phyloP scores from a whole-genome alignment of 1,140 invertebrate genomes.

The Diachasma alloeum region DNA sequence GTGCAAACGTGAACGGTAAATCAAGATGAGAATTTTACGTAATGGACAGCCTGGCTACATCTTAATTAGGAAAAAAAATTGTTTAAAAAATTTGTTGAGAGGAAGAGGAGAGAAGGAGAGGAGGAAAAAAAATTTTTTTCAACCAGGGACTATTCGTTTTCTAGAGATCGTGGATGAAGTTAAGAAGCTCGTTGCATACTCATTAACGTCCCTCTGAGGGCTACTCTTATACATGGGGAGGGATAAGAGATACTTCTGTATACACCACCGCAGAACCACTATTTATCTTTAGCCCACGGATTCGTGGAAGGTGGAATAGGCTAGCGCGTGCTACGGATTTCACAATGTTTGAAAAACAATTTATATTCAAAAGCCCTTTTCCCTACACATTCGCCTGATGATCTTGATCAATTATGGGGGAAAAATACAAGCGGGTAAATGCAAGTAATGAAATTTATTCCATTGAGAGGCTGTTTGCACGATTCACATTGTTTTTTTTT shows the following conservation, averaged over 20 bases:
- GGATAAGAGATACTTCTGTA: not conserved
- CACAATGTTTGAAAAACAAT: not conserved
- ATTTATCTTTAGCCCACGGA: slow-evolving; percentile 32
- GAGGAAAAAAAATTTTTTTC: not conserved
- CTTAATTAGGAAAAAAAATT: slow-evolving; percentile 53
- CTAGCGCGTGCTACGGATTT: too few relatives aligned
- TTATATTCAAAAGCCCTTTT: too few relatives aligned
- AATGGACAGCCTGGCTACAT: slow-evolving; percentile 44
- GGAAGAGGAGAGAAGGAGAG: not conserved
- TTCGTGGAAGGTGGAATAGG: slow-evolving; percentile 26
- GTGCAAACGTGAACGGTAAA: slow-evolving; percentile 35
- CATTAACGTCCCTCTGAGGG: slow-evolving; percentile 45
- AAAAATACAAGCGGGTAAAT: not conserved
- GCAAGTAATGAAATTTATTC: not conserved
- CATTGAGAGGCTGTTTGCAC: not conserved
- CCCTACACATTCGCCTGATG: not conserved
- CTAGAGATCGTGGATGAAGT: slow-evolving; percentile 40
- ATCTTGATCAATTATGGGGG: not conserved
- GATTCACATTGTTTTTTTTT: not conserved
- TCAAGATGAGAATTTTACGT: slow-evolving; percentile 51
- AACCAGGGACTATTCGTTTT: slow-evolving; percentile 43
- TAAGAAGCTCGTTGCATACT: slow-evolving; percentile 48
- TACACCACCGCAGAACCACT: not conserved
- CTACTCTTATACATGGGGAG: slow-evolving; percentile 35
- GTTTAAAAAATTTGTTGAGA: not conserved